Evolutionary conservation across 2,113 vertebrate genomes (phyloP), one percentile per base, ranked within the genome.

Genomic region (Athene cunicularia): DNA sequence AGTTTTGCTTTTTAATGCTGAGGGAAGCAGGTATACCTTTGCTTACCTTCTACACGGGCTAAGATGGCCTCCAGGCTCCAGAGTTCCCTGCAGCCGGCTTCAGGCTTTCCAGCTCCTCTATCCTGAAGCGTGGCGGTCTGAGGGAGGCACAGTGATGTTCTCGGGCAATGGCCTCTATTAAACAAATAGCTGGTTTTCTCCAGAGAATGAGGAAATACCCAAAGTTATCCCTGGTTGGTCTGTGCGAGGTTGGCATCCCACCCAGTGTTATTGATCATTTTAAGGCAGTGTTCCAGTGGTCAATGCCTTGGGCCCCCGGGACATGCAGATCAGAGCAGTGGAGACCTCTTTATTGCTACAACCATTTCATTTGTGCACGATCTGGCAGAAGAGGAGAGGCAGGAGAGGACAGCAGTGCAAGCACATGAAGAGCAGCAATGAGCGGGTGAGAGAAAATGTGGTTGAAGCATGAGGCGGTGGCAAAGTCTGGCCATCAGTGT

Each of bases 211-310:
- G 97, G 97, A 97, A 98, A 96, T 92, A 96, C 92, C 93, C 71
- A 37, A 73, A 45, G 71, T 82, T 80, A 58, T 71, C 70, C 60
- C 93, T 94, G 91, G 96, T 93, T 97, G 94, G 90, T 74, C 91
- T 81, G 86, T 0, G 0, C 0, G 1, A 81, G 66, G 59, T 35
- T 88, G 93, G 80, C 3, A 0, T 75, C 93, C 59, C 90, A 94
- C 71, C 64, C 88, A 0, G 4, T 0, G 6, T 9, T 83, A 97
- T 95, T 86, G 96, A 97, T 91, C 92, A 85, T 72, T 86, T 92
- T 72, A 60, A 89, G 95, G 93, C 96, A 94, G 88, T 76, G 93
- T 96, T 97, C 97, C 97, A 97, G 67, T 70, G 93, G 94, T 98
- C 97, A 96, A 97, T 98, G 96, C 83, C 49, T 75, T 4, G 3